phyloP scores from a whole-genome alignment of 2,888 invertebrate genomes.

The Aporophyla lueneburgensis region DNA sequence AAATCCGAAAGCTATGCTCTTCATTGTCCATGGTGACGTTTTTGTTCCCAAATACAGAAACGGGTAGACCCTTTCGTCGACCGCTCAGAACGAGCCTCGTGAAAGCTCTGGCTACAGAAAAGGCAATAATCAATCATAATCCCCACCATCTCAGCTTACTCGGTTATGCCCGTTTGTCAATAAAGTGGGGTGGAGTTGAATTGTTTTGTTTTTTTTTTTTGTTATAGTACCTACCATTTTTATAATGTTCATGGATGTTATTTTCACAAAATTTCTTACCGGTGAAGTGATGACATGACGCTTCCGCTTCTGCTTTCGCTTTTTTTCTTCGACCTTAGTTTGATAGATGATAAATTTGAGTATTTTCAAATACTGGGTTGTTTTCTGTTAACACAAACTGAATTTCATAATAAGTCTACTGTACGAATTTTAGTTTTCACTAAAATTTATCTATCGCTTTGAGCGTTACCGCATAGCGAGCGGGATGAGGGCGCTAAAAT shows the following conservation, averaged over 20 bases:
- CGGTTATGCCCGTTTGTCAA: conserved; percentile 83
- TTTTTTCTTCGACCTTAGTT: no score
- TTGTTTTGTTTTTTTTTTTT: conserved; percentile 14
- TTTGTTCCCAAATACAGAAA: conserved; percentile 66
- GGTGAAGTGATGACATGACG: no score
- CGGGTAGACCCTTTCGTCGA: conserved; percentile 42
- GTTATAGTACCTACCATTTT: no score
- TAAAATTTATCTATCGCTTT: no score
- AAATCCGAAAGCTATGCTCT: conserved; percentile 73
- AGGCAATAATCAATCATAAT: conserved; percentile 88
- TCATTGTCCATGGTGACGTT: conserved; percentile 72
- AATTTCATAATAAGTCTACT: background rate
- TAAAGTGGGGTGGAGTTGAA: conserved; percentile 76
- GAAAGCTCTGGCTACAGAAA: conserved; percentile 82
- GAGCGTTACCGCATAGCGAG: no score
- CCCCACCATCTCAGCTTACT: conserved; percentile 82
- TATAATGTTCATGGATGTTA: background rate
- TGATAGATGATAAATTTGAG: background rate
- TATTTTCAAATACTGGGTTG: background rate
- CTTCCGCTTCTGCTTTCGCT: no score
- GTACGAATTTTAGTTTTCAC: no score
- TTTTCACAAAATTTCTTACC: background rate
- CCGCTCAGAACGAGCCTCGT: conserved; percentile 70
- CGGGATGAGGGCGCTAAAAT: no score
- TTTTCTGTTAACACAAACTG: background rate